These are phyloP conservation scores for Rotaria magnacalcarata DNA, from an alignment of 2,888 invertebrate genomes.

Conservation along the genomic window DNA sequence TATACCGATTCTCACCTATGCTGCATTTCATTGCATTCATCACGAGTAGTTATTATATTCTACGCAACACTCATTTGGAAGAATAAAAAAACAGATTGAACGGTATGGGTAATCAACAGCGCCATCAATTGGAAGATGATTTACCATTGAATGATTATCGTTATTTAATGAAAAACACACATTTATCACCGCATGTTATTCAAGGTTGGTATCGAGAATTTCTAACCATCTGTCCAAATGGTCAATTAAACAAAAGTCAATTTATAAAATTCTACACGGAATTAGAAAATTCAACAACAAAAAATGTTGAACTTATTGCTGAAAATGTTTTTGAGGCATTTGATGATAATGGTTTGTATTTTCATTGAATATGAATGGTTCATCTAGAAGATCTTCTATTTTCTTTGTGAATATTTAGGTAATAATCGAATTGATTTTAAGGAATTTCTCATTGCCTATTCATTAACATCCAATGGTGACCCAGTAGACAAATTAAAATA, in stretches of 20 bases:
- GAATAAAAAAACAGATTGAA: no score
- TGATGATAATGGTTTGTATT: not conserved
- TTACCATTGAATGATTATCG: not conserved
- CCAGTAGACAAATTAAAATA: not conserved
- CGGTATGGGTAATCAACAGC: not conserved
- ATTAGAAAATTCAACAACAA: not conserved
- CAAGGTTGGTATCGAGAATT: conserved; percentile 22
- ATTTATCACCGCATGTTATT: conserved; percentile 4
- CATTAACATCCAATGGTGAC: not conserved
- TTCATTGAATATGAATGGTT: not conserved
- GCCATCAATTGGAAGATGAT: not conserved
- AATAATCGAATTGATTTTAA: not conserved
- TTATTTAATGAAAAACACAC: not conserved
- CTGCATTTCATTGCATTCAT: no score
- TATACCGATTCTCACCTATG: no score
- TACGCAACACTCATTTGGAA: no score
- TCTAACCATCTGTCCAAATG: not conserved
- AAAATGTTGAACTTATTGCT: not conserved
- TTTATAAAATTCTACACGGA: not conserved
- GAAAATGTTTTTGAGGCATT: conserved; percentile 9
- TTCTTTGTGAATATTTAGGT: not conserved
- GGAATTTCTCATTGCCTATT: conserved; percentile 10
- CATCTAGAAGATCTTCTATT: not conserved
- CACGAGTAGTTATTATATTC: no score
- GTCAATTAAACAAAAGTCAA: not conserved